Evolutionary conservation across 2,797 vertebrate genomes (phyloP).

Genomic region (Thaleichthys pacificus): DNA sequence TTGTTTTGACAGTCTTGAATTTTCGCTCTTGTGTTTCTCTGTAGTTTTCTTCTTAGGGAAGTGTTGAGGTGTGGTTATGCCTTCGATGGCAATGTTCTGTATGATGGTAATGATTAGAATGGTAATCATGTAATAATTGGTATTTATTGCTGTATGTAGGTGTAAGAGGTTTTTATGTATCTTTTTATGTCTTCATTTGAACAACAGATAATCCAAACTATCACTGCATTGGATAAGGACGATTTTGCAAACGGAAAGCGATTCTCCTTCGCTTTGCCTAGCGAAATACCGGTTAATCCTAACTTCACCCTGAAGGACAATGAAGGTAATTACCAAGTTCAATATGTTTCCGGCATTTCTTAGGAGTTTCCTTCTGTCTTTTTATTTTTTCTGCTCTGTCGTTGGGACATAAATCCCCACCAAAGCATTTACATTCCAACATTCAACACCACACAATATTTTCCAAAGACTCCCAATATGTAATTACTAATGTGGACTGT

Average conservation of each 20-base stretch:
- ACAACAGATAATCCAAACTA: constrained; percentile 91
- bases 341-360: constrained; percentile 61
- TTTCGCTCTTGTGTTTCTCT: too few species aligned
- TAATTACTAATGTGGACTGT: constrained; percentile 18
- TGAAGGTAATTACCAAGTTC: constrained; percentile 84
- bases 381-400: constrained; percentile 1
- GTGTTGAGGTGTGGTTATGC: background rate
- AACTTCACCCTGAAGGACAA: constrained; percentile 98
- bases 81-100: too few species aligned
- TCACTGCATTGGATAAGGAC: constrained; percentile 92
- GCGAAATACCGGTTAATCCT: constrained; percentile 83
- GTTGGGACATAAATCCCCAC: background rate
- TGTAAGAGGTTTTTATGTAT: background rate
- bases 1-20: too few species aligned
- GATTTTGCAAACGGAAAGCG: constrained; percentile 92
- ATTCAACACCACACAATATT: constrained; percentile 40
- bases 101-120: too few species aligned
- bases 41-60: constrained; percentile 6
- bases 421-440: constrained; percentile 21
- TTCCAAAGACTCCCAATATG: constrained; percentile 30
- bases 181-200: constrained; percentile 10
- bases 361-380: constrained; percentile 36
- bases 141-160: background rate
- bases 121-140: background rate
- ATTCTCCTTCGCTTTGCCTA: constrained; percentile 87